Percentiles rank a stretch among this genome's conserved stretches.
These are phyloP conservation scores for Bombus waltoni DNA, from an alignment of 1,140 invertebrate species.

Conservation along the genomic window DNA sequence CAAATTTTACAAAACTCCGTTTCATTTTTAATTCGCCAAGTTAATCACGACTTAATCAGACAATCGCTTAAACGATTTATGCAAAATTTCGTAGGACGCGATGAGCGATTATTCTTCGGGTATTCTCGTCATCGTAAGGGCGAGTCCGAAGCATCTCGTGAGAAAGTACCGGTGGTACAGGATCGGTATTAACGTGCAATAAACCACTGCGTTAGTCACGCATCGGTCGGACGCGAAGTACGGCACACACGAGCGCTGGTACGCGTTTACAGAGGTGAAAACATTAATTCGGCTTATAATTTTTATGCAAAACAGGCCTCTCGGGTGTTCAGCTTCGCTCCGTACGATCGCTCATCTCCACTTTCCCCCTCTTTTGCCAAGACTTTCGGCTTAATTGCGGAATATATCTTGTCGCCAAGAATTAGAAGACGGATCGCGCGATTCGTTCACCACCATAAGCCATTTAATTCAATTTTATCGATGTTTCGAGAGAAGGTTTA, in stretches of 20 bases:
- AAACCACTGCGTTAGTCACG: slow-evolving; percentile 68
- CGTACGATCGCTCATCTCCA: slow-evolving; percentile 19
- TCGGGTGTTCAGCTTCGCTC: slow-evolving; percentile 39
- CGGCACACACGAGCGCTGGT: slow-evolving; percentile 27
- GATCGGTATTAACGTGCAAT: slow-evolving; percentile 59
- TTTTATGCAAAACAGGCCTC: slow-evolving; percentile 71
- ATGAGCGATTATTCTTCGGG: not conserved
- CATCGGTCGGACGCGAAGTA: slow-evolving; percentile 52
- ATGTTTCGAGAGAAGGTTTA: not conserved
- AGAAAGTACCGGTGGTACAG: slow-evolving; percentile 51
- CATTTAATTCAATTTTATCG: slow-evolving; percentile 37
- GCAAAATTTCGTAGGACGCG: not conserved
- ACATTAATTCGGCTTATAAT: slow-evolving; percentile 73
- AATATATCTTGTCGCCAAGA: slow-evolving; percentile 55
- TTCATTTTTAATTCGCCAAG: not conserved
- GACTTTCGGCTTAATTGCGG: slow-evolving; percentile 64
- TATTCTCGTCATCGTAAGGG: not conserved
- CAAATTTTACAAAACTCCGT: not conserved
- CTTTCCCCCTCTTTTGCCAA: slow-evolving; percentile 1
- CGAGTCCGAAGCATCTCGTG: slow-evolving; percentile 33
- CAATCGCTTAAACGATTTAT: not conserved
- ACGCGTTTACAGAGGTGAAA: slow-evolving; percentile 65
- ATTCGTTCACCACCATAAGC: not conserved
- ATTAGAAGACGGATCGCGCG: slow-evolving; percentile 16
- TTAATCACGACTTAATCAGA: not conserved